Conservation (phyloP, 2,888 invertebrate genomes). For the Athripsodes cinereus region DNA sequence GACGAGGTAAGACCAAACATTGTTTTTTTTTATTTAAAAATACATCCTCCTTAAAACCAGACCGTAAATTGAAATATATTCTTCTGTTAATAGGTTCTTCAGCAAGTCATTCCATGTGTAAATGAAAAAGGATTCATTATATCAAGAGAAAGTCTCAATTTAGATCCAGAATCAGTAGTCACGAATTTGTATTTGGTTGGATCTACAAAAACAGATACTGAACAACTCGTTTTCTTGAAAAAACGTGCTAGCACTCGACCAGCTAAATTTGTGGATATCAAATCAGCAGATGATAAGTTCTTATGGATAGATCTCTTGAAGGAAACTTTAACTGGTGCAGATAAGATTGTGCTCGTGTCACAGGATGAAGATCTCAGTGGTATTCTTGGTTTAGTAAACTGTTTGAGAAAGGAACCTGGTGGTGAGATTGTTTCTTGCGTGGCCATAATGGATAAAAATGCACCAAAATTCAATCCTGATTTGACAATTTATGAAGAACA, state of each 20-base stretch:
- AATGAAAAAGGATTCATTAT: conserved; percentile 56
- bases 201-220: conserved; percentile 44
- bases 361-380: conserved; percentile 68
- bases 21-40: background rate
- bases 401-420: conserved; percentile 74
- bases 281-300: conserved; percentile 39
- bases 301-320: conserved; percentile 50
- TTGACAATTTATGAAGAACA: conserved; percentile 61
- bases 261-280: conserved; percentile 45
- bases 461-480: conserved; percentile 59
- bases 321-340: conserved; percentile 40
- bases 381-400: conserved; percentile 82
- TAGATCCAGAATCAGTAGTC: conserved; percentile 36
- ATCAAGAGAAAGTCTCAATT: conserved; percentile 46
- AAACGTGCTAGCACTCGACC: conserved; percentile 44
- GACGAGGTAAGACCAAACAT: conserved; percentile 42
- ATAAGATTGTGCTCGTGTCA: conserved; percentile 58
- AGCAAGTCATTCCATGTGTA: conserved; percentile 44
- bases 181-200: conserved; percentile 45
- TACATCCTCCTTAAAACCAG: background rate
- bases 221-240: conserved; percentile 50
- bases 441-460: conserved; percentile 56
- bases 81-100: conserved; percentile 36
- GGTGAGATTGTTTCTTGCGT: conserved; percentile 59
- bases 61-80: background rate